Evolutionary conservation across 2,797 vertebrate genomes (phyloP).

Genomic region (Australoheros facetus): DNA sequence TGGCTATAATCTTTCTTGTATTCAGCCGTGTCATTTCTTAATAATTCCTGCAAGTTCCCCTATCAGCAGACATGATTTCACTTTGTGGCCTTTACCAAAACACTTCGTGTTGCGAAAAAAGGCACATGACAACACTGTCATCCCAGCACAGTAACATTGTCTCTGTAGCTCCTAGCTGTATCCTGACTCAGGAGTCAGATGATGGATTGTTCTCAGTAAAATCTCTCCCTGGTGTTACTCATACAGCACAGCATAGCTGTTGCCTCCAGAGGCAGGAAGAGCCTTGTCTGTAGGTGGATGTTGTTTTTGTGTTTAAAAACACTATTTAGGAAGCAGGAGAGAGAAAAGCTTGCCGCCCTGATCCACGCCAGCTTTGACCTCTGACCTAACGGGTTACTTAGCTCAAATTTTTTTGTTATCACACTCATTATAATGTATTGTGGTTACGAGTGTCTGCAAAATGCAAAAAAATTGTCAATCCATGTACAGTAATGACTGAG

Average conservation of each 20-base stretch:
- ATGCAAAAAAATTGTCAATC: constrained; percentile 11
- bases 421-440: background rate
- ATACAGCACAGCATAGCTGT: constrained; percentile 37
- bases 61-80: constrained; percentile 53
- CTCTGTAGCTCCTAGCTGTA: constrained; percentile 46
- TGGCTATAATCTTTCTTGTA: constrained; percentile 45
- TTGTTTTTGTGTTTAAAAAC: constrained; percentile 18
- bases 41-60: constrained; percentile 47
- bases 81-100: constrained; percentile 20
- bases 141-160: constrained; percentile 22
- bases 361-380: background rate
- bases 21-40: constrained; percentile 43
- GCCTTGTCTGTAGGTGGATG: constrained; percentile 6
- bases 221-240: constrained; percentile 43
- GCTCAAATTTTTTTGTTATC: background rate
- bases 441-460: constrained; percentile 21
- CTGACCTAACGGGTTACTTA: constrained; percentile 15
- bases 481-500: constrained; percentile 40
- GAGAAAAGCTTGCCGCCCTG: background rate
- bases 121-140: constrained; percentile 39
- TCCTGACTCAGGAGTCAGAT: constrained; percentile 53
- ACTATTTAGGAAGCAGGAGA: constrained; percentile 1
- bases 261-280: background rate
- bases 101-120: constrained; percentile 1
- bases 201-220: constrained; percentile 48